A percentile compares a stretch with the other conserved stretches of the same genome.
Evolutionary conservation across 2,797 vertebrate species (phyloP).

Genomic region (Muraenolepis orangiensis): DNA sequence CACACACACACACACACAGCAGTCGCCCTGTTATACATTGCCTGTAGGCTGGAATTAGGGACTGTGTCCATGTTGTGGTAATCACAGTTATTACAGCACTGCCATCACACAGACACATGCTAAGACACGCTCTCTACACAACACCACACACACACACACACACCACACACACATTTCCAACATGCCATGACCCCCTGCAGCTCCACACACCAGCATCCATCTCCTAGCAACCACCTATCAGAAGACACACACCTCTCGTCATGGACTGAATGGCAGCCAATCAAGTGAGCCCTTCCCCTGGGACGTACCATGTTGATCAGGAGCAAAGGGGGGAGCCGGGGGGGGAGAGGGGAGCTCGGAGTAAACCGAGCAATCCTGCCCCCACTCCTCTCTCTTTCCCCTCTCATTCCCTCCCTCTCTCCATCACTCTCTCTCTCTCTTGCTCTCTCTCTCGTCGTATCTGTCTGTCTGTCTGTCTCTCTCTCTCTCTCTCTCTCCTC

Average conservation of each 20-base stretch:
- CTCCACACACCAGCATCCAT: constrained; percentile 49
- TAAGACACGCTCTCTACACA: too few relatives aligned
- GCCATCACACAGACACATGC: too few relatives aligned
- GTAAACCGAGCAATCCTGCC: neutral
- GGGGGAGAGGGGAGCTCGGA: neutral
- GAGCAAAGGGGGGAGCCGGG: constrained; percentile 21
- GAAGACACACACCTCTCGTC: constrained; percentile 42
- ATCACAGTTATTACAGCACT: constrained; percentile 56
- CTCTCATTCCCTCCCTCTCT: too few relatives aligned
- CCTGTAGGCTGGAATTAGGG: constrained; percentile 55
- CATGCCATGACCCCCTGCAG: constrained; percentile 38
- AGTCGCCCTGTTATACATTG: constrained; percentile 42
- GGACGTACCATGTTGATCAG: constrained; percentile 57
- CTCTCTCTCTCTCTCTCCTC: neutral
- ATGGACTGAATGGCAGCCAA: constrained; percentile 59
- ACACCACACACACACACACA: too few relatives aligned
- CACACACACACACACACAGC: neutral
- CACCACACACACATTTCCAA: too few relatives aligned
- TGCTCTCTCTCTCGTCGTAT: constrained; percentile 1
- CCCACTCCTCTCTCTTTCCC: constrained; percentile 10
- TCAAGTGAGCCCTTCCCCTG: constrained; percentile 63
- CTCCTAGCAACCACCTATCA: constrained; percentile 70
- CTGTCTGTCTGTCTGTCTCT: neutral
- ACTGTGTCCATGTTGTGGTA: constrained; percentile 49
- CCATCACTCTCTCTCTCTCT: too few relatives aligned